Conservation (phyloP, 30 jellyfish, hydroid and myxozoan species). For the Aurelia coerulea region DNA sequence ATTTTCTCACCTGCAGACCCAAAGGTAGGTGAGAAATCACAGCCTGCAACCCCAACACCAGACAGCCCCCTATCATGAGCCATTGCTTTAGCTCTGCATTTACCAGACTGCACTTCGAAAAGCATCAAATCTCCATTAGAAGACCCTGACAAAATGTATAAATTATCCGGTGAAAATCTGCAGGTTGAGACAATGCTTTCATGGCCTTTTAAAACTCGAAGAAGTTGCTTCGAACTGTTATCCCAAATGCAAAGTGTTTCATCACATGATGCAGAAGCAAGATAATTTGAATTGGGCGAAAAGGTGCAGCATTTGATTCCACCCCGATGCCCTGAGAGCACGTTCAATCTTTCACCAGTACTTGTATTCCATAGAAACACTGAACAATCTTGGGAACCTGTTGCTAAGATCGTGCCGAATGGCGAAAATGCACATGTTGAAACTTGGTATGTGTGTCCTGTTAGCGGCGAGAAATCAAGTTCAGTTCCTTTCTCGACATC, state of each 20-base stretch:
- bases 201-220: slow-evolving; percentile 75
- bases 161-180: slow-evolving; percentile 90
- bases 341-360: slow-evolving; percentile 70
- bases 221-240: slow-evolving; percentile 53
- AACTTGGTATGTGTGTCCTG: slow-evolving; percentile 81
- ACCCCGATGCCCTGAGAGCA: slow-evolving; percentile 88
- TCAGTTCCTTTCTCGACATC: slow-evolving; percentile 76
- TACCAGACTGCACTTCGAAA: slow-evolving; percentile 83
- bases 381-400: slow-evolving; percentile 91
- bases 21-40: slow-evolving; percentile 90
- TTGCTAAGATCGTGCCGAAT: slow-evolving; percentile 83
- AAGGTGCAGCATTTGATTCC: slow-evolving; percentile 77
- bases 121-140: slow-evolving; percentile 84
- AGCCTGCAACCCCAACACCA: slow-evolving; percentile 96
- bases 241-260: slow-evolving; percentile 86
- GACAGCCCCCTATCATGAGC: slow-evolving; percentile 91
- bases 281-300: slow-evolving; percentile 77
- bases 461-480: slow-evolving; percentile 77
- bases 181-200: slow-evolving; percentile 81
- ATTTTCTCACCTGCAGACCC: slow-evolving; percentile 76
- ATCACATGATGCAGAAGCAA: slow-evolving; percentile 87
- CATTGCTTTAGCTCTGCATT: slow-evolving; percentile 65
- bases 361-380: slow-evolving; percentile 88
- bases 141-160: slow-evolving; percentile 86
- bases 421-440: slow-evolving; percentile 93